Percentiles rank a stretch among this genome's conserved stretches.
Conservation (phyloP, 2,888 invertebrate species). For the Crocallis elinguaria region DNA sequence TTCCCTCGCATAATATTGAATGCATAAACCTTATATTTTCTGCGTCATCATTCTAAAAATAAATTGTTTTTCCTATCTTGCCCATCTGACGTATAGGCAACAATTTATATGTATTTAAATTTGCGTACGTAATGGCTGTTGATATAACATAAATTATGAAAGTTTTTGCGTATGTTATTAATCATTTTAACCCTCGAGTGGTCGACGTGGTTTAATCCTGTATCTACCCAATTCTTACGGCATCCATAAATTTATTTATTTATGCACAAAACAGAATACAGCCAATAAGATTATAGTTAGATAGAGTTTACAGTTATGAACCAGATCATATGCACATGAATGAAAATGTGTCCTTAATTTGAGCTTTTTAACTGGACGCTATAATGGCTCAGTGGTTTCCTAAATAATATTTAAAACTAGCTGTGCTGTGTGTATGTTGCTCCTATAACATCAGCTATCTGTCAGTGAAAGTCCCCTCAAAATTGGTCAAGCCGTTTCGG, state of each 20-base stretch:
- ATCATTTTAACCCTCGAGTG: constrained; percentile 11
- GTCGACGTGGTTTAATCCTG: neutral
- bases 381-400: too few relatives aligned
- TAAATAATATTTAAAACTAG: too few relatives aligned
- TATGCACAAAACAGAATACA: neutral
- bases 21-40: constrained; percentile 6
- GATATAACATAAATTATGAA: constrained; percentile 20
- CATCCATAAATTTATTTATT: neutral
- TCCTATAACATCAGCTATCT: too few relatives aligned
- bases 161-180: constrained; percentile 20
- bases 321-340: too few relatives aligned
- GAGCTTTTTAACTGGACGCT: too few relatives aligned
- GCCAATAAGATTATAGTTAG: too few relatives aligned
- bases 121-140: constrained; percentile 23
- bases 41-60: constrained; percentile 15
- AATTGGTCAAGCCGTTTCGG: too few relatives aligned
- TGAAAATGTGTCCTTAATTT: too few relatives aligned
- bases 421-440: too few relatives aligned
- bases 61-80: constrained; percentile 14
- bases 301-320: too few relatives aligned
- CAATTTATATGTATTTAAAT: constrained; percentile 15
- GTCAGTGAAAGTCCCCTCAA: too few relatives aligned
- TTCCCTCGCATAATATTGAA: neutral
- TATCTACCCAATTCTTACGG: neutral
- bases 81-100: constrained; percentile 7